phyloP scores from a whole-genome alignment of 2,113 vertebrate species.

The Danionella cerebrum region DNA sequence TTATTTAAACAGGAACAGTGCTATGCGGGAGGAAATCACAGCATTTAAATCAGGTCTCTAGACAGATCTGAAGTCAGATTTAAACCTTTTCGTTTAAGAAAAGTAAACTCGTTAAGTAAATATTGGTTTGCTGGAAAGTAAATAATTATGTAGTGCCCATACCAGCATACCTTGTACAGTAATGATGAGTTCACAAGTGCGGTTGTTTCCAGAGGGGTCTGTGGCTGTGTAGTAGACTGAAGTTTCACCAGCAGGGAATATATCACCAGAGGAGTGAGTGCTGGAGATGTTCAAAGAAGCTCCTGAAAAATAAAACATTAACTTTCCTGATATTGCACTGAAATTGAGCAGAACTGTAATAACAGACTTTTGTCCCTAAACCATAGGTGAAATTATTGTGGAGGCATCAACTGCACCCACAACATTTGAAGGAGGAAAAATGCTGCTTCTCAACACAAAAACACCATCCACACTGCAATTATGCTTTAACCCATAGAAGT shows the following conservation, averaged over 20 bases:
- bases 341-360: not conserved
- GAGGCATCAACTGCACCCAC: no score
- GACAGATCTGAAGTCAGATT: not conserved
- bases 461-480: no score
- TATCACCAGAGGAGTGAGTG: slow-evolving; percentile 74
- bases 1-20: not conserved
- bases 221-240: slow-evolving; percentile 76
- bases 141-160: not conserved
- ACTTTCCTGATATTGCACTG: not conserved
- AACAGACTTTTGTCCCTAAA: no score
- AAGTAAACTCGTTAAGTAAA: not conserved
- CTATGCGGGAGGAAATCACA: not conserved
- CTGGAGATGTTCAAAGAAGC: slow-evolving; percentile 67
- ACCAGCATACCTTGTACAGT: slow-evolving; percentile 74
- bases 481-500: no score
- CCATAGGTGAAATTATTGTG: no score
- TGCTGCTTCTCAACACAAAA: no score
- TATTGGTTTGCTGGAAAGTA: no score
- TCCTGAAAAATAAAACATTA: slow-evolving; percentile 53
- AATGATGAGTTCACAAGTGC: slow-evolving; percentile 82
- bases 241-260: slow-evolving; percentile 82
- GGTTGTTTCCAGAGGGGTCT: slow-evolving; percentile 85
- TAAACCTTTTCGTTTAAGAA: not conserved
- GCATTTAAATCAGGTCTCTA: not conserved
- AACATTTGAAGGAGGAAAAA: no score